phyloP scores from a whole-genome alignment of 2,888 invertebrate genomes.

The Orthonychiurus folsomi region DNA sequence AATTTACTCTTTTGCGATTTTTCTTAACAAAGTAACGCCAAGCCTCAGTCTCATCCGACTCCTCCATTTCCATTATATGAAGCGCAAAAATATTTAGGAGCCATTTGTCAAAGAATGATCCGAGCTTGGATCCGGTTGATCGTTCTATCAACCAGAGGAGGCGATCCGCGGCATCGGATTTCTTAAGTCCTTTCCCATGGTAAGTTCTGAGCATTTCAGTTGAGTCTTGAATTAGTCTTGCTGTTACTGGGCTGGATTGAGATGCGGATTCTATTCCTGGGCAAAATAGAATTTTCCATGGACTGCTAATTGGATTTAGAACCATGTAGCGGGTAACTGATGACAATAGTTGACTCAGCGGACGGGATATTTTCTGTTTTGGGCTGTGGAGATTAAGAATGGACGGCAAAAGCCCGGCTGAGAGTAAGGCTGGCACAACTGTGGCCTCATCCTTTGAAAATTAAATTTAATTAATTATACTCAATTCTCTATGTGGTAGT shows the following conservation, averaged over 20 bases:
- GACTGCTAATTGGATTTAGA: constrained; percentile 33
- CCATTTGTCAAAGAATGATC: constrained; percentile 37
- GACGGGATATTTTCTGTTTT: constrained; percentile 18
- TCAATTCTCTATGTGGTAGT: not conserved
- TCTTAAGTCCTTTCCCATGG: constrained; percentile 18
- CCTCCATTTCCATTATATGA: constrained; percentile 34
- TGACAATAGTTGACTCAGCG: constrained; percentile 25
- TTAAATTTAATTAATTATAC: not conserved
- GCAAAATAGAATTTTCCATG: constrained; percentile 34
- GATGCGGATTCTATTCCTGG: constrained; percentile 37
- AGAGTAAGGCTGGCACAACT: constrained; percentile 31
- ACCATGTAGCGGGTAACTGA: constrained; percentile 29
- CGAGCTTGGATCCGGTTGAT: constrained; percentile 24
- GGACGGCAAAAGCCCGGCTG: constrained; percentile 35
- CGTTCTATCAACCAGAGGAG: constrained; percentile 36
- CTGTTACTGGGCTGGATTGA: constrained; percentile 24
- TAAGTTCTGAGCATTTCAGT: constrained; percentile 27
- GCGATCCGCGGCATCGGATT: constrained; percentile 26
- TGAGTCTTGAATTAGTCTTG: constrained; percentile 33
- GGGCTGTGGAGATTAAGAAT: constrained; percentile 27
- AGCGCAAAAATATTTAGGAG: constrained; percentile 32
- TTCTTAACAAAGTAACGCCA: constrained; percentile 38
- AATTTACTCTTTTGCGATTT: constrained; percentile 28
- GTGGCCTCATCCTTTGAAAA: constrained; percentile 21
- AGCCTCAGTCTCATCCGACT: constrained; percentile 30